Percentiles rank a stretch among this genome's conserved stretches.
These are phyloP conservation scores for Syndactyla subalaris DNA, from an alignment of 2,797 vertebrate genomes.

Conservation along the genomic window DNA sequence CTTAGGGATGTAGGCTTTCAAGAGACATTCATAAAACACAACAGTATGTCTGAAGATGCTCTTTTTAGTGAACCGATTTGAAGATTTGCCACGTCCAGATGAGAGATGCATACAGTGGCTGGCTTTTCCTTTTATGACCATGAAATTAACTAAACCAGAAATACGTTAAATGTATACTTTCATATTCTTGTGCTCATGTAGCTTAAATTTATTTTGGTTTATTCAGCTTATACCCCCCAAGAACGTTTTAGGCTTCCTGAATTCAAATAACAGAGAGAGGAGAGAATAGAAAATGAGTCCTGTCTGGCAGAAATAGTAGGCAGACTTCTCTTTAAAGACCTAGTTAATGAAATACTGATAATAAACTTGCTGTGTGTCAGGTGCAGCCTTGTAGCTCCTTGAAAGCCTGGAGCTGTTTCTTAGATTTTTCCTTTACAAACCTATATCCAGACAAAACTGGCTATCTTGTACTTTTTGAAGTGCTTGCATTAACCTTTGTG, in stretches of 20 bases:
- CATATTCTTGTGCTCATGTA: not conserved
- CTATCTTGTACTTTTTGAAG: not conserved
- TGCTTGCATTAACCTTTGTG: slow-evolving; percentile 1
- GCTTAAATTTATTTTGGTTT: not conserved
- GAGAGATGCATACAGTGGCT: not conserved
- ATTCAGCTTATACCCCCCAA: not conserved
- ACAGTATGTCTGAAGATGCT: not conserved
- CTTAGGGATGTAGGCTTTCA: not conserved
- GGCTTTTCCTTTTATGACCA: not conserved
- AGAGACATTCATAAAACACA: not conserved
- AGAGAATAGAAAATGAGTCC: not conserved
- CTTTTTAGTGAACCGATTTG: not conserved
- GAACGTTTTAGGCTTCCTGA: not conserved
- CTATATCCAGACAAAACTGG: slow-evolving; percentile 21
- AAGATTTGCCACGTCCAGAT: not conserved
- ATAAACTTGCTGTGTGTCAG: not conserved
- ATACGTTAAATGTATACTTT: not conserved
- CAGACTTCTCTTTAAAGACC: not conserved
- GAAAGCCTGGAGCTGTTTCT: slow-evolving; percentile 25
- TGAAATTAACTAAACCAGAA: not conserved
- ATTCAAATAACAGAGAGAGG: not conserved
- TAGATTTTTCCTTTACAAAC: not conserved
- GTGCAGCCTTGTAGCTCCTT: not conserved
- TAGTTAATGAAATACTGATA: slow-evolving; percentile 53
- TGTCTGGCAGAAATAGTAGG: not conserved